Conservation (phyloP, 1,140 invertebrate species). For the Drosophila hydei region DNA sequence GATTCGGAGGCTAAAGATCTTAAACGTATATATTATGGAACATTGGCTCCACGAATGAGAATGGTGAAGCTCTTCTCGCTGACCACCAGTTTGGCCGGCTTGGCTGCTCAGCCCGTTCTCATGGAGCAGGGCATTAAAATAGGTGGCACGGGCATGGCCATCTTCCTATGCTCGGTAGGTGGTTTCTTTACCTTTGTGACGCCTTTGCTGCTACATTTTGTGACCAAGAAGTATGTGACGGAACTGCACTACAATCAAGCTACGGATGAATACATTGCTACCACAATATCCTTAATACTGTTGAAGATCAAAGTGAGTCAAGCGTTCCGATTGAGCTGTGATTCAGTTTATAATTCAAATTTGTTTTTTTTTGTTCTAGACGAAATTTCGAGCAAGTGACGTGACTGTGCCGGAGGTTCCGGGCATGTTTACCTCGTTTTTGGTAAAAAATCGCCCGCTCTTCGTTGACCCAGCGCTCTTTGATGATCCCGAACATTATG, state of each 20-base stretch:
- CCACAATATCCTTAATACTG: constrained; percentile 88
- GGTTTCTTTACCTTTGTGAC: constrained; percentile 93
- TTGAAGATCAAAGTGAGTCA: constrained; percentile 86
- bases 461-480: constrained; percentile 91
- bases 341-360: background rate
- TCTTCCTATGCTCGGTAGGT: constrained; percentile 87
- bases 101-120: constrained; percentile 90
- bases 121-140: constrained; percentile 86
- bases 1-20: constrained; percentile 27
- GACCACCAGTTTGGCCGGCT: constrained; percentile 88
- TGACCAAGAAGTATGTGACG: constrained; percentile 94
- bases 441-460: constrained; percentile 88
- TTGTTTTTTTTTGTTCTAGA: constrained; percentile 84
- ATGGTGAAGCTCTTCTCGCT: constrained; percentile 92
- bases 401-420: constrained; percentile 90
- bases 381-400: constrained; percentile 90
- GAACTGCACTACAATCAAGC: constrained; percentile 88
- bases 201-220: constrained; percentile 91
- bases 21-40: constrained; percentile 87
- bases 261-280: constrained; percentile 88
- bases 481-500: constrained; percentile 89
- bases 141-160: constrained; percentile 85
- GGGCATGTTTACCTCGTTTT: constrained; percentile 92
- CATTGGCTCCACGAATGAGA: constrained; percentile 87
- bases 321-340: background rate